A percentile compares a stretch with the other conserved stretches of the same genome.
These are phyloP conservation scores for Acleris literana DNA, from an alignment of 2,888 invertebrate genomes.

Conservation along the genomic window DNA sequence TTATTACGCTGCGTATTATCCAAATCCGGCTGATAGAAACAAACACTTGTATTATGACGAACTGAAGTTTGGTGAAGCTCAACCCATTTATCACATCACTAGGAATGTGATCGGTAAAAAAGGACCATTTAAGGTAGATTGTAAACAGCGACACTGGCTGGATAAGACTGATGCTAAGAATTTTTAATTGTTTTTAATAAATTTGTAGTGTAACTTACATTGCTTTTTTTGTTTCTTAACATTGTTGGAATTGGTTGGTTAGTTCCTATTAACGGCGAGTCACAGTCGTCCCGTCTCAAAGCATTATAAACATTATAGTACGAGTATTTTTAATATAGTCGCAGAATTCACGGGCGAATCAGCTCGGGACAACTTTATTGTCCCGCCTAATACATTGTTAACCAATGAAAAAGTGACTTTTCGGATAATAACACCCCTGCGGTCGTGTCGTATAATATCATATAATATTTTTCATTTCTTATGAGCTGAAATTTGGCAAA, in stretches of 20 bases:
- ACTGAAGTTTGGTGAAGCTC: slow-evolving; percentile 68
- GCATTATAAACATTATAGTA: no score
- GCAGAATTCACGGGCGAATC: no score
- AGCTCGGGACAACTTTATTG: no score
- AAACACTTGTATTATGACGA: slow-evolving; percentile 83
- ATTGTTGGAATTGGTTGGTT: neutral
- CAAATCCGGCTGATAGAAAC: slow-evolving; percentile 73
- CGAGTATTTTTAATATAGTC: no score
- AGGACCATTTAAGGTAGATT: slow-evolving; percentile 60
- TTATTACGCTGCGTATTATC: slow-evolving; percentile 67
- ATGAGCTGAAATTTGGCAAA: no score
- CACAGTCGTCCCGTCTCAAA: no score
- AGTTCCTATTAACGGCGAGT: no score
- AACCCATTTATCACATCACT: slow-evolving; percentile 69
- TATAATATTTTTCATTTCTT: no score
- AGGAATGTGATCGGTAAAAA: slow-evolving; percentile 57
- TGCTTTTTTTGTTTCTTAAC: slow-evolving; percentile 13
- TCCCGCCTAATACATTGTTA: no score
- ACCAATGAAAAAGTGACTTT: no score
- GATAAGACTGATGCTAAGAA: slow-evolving; percentile 59
- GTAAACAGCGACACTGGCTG: slow-evolving; percentile 62
- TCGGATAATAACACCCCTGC: no score
- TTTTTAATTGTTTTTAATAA: slow-evolving; percentile 47
- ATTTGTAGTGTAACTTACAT: slow-evolving; percentile 24
- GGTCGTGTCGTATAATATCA: no score